Conservation (phyloP, 2,888 invertebrate species). For the Leuctra nigra region DNA sequence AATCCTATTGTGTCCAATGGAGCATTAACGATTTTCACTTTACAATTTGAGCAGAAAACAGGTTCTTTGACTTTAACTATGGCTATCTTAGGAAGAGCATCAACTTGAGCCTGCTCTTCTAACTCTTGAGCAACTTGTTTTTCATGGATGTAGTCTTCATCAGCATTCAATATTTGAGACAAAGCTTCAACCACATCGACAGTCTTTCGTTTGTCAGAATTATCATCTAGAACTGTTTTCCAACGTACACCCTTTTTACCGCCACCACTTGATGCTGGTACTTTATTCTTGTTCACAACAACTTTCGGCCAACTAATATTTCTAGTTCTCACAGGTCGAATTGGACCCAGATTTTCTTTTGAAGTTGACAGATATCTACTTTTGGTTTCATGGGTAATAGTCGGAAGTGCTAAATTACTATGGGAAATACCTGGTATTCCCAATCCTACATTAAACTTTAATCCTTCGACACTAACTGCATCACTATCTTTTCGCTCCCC, state of each 20-base stretch:
- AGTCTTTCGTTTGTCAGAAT: constrained; percentile 32
- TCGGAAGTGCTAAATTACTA: too few species aligned
- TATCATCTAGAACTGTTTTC: constrained; percentile 34
- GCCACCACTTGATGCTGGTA: constrained; percentile 29
- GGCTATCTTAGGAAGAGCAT: too few species aligned
- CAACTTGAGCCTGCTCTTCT: too few species aligned
- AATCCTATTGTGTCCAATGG: not conserved
- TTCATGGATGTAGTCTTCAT: constrained; percentile 9
- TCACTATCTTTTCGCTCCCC: constrained; percentile 3
- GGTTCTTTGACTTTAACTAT: not conserved
- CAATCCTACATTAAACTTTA: not conserved
- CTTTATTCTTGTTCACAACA: not conserved
- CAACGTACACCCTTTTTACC: constrained; percentile 38
- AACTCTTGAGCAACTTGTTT: too few species aligned
- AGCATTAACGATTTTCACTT: not conserved
- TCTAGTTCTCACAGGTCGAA: not conserved
- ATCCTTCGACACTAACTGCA: not conserved
- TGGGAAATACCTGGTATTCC: not conserved
- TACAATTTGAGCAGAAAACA: not conserved
- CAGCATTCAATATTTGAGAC: constrained; percentile 10
- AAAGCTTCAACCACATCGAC: constrained; percentile 32
- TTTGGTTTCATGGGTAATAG: not conserved
- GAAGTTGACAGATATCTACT: constrained; percentile 6
- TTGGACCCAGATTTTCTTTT: not conserved
- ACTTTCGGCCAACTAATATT: constrained; percentile 13